Base-by-base conservation (phyloP, 1,140 invertebrate genomes). In the Danaus melanippus region DNA sequence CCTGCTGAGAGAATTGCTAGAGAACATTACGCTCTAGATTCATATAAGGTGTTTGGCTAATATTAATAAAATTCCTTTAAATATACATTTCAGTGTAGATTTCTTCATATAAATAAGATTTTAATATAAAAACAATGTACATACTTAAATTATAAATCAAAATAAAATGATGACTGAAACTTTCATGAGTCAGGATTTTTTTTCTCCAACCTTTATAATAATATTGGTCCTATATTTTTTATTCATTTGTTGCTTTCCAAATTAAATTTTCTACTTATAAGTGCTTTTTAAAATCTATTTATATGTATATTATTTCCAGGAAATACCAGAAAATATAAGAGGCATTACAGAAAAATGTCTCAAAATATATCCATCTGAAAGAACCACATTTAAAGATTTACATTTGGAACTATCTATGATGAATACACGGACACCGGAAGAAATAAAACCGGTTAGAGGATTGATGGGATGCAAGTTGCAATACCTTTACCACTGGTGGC, bases 401-500 rank as follows among this genome's bases (percentile, higher is more conserved):
- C 60, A 75, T 42, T 62, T 72, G 8, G 70, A 92, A 39, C 70
- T 95, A 3, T 70, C 92, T 11, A 62, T 87, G 46, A 66, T 74
- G 8, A 70, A 79, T 46, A 77, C 66, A 56, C 61, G 74, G 51
- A 69, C 70, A 59, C 58, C 69, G 45, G 66, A 74, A 32, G 79
- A 71, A 70, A 71, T 67, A 9, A 87, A 81, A 57, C 75, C 44
- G 59, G 77, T 87, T 12, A 81, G 83, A 39, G 89, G 90, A 21
- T 64, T 92, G 9, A 87, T 90, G 71, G 88, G 89, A 40, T 89
- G 92, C 60, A 89, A 89, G 56, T 84, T 97, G 69, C 89, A 94
- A 55, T 93, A 96, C 73, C 89, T 98, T 5, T 99, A 98, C 84
- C 94, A 98, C 85, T 91, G 97, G 71, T 99, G 98, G 98, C 94